Evolutionary conservation across 2,888 invertebrate species (phyloP).

Genomic region (Dugesia japonica): DNA sequence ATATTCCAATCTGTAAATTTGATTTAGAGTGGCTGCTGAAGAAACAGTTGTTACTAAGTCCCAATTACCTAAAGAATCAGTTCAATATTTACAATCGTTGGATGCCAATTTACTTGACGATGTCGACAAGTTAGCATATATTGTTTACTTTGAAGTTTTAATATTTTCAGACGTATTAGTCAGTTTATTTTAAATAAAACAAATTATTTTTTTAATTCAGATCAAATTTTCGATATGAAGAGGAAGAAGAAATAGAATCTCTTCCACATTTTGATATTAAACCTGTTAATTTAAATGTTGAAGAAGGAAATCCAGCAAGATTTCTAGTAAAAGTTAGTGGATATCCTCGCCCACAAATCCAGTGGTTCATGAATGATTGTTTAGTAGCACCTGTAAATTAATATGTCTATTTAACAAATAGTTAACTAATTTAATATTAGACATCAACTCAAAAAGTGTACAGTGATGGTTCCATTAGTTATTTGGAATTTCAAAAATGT

Average conservation of each 20-base stretch:
- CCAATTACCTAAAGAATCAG: background rate
- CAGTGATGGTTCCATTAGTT: constrained; percentile 31
- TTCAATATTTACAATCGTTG: constrained; percentile 21
- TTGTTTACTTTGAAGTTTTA: background rate
- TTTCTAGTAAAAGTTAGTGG: constrained; percentile 31
- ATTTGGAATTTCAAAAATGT: constrained; percentile 30
- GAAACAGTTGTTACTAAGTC: constrained; percentile 20
- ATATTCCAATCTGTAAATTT: too few relatives aligned
- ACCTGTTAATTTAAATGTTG: constrained; percentile 9
- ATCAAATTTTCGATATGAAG: constrained; percentile 16
- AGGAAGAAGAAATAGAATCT: constrained; percentile 16
- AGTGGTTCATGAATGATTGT: constrained; percentile 31
- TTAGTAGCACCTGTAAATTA: constrained; percentile 25
- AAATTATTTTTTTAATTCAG: background rate
- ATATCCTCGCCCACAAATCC: constrained; percentile 31
- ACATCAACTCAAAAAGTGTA: constrained; percentile 24
- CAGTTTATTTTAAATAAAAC: too few relatives aligned
- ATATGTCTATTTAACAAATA: background rate
- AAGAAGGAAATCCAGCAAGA: constrained; percentile 27
- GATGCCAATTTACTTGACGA: background rate
- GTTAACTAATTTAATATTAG: background rate
- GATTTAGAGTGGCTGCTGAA: background rate
- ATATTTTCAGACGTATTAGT: too few relatives aligned
- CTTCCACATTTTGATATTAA: constrained; percentile 26
- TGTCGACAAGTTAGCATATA: background rate